Evolutionary conservation across 2,113 vertebrate species (phyloP), one percentile per base, ranked within the genome.

Genomic region (Aphelocoma coerulescens): DNA sequence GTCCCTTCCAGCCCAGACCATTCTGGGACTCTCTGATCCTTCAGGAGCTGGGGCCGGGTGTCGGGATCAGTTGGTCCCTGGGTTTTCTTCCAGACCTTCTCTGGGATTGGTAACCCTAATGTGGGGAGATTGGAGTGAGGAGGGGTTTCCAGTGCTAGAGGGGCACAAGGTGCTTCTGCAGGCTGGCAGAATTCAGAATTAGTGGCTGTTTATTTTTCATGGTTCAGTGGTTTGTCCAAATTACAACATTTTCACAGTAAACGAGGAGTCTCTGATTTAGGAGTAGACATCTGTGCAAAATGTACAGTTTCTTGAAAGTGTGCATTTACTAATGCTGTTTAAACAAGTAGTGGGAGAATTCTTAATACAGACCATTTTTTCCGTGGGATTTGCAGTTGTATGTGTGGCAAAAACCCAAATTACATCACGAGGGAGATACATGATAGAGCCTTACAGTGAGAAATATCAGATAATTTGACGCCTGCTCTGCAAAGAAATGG

Each of bases 381-480:
- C 48, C 55, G 4, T 62, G 51, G 68, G 83, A 69, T 85, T 76
- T 92, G 66, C 78, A 85, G 54, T 76, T 90, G 20, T 66, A 15
- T 51, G 9, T 67, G 37, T 58, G 46, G 83, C 65, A 83, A 72
- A 90, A 91, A 46, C 78, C 7, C 41, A 75, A 87, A 85, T 91
- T 82, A 32, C 62, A 62, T 92, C 71, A 37, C 33, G 15, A 88
- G 85, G 77, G 74, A 90, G 75, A 88, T 90, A 59, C 86, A 76
- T 16, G 72, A 35, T 4, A 49, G 82, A 87, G 69, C 43, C 62
- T 88, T 88, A 20, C 13, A 10, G 75, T 79, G 88, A 88, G 75
- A 80, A 90, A 62, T 63, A 95, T 74, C 68, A 87, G 68, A 74
- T 95, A 24, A 63, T 93, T 90, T 67, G 78, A 39, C 95, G 94